Base-by-base conservation (phyloP, 2,797 vertebrate species). In the Phoxinus dragarum region DNA sequence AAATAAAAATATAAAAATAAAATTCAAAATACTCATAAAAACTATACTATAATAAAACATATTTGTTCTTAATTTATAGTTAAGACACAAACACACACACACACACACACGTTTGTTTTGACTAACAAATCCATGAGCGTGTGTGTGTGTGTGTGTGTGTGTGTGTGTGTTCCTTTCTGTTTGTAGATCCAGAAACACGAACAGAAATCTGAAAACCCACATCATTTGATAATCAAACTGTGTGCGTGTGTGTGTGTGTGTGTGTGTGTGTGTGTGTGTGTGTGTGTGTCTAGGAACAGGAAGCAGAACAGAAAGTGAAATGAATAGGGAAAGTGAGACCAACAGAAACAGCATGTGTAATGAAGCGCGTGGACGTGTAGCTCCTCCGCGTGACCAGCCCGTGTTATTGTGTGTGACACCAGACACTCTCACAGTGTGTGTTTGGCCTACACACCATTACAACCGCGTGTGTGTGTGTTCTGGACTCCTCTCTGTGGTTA, bases 181-280 rank as follows among this genome's bases (percentile, higher is more conserved):
- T 16, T 0, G 8, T 27, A 49, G 31, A 49, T 79, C n/a, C 6
- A 80, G 9, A 36, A 23, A 38, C 47, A 54, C 0, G 1, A 4
- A 54, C 21, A n/a, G 67, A 81, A 54, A 54, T 56, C 36, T 56
- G 36, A 71, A 71, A 56, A 40, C 80, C 61, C 49, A 71, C 36
- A 31, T 42, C 9, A 81, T 81, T 71, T 81, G 67, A 81, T 56
- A 81, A 81, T 3, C 80, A 81, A 81, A 81, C 47, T 56, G 14
- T 52, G 44, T n/a, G 19, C 1, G 17, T n/a, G 42, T 16, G 23
- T n/a, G 34, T 42, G 14, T 52, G 44, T n/a, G 19, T 2, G 17
- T n/a, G 42, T 16, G 23, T n/a, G 23, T 3, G 40, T 66, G 59
- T 44, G 59, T 79, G 38, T 27, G 64, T 34, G 61, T 31, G 61